Evolutionary conservation across 2,113 vertebrate genomes (phyloP).

Genomic region (Menidia beryllina): DNA sequence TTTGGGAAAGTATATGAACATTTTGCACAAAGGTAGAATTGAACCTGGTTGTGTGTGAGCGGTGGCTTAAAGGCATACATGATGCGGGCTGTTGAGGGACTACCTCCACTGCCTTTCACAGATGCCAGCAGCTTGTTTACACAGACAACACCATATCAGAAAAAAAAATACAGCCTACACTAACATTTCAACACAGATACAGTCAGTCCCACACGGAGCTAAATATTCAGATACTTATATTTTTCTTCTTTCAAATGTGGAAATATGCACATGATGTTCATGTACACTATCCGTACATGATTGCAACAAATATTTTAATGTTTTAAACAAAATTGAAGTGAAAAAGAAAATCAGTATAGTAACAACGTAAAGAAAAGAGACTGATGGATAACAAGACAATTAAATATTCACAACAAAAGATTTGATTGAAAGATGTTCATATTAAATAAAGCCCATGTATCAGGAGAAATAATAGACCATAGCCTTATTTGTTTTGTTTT

Average conservation of each 20-base stretch:
- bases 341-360: too few relatives aligned
- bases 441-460: too few relatives aligned
- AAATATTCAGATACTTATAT: neutral
- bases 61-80: neutral
- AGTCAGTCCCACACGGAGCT: neutral
- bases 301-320: too few relatives aligned
- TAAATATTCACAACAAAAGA: too few relatives aligned
- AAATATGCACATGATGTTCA: neutral
- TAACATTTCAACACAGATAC: neutral
- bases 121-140: conserved; percentile 54
- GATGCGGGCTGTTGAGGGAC: conserved; percentile 20
- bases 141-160: conserved; percentile 39
- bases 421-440: too few relatives aligned
- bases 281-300: too few relatives aligned
- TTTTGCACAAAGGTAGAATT: neutral
- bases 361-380: too few relatives aligned
- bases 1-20: conserved; percentile 3
- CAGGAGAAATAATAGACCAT: too few relatives aligned
- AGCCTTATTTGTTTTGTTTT: too few relatives aligned
- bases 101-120: conserved; percentile 26
- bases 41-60: conserved; percentile 2
- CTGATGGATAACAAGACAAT: too few relatives aligned
- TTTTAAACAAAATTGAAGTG: too few relatives aligned
- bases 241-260: neutral
- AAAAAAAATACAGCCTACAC: conserved; percentile 29